These are phyloP conservation scores for Hypercompe scribonia DNA, from an alignment of 2,888 invertebrate species.

Conservation along the genomic window DNA sequence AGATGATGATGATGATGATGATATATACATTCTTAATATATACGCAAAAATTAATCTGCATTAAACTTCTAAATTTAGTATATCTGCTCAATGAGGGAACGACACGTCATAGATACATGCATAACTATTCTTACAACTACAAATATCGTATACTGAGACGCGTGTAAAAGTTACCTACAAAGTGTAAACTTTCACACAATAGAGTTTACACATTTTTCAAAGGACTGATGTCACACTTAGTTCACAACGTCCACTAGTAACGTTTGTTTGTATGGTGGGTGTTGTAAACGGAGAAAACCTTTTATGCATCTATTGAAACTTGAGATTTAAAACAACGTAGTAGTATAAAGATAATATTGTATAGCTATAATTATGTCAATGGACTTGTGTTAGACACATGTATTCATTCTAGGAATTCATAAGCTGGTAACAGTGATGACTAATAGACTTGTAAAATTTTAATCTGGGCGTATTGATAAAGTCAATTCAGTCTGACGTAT, in stretches of 20 bases:
- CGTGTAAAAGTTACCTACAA: neutral
- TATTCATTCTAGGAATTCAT: no score
- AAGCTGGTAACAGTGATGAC: no score
- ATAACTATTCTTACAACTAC: neutral
- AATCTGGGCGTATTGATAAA: neutral
- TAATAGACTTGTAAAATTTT: neutral
- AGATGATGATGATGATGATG: no score
- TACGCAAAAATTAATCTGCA: no score
- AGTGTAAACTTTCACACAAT: neutral
- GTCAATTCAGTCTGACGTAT: no score
- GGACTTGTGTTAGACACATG: neutral
- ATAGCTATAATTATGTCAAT: neutral
- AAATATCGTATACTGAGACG: neutral
- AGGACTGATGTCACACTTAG: neutral
- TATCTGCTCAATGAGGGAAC: neutral
- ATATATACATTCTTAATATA: no score
- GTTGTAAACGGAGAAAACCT: neutral
- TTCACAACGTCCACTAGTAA: neutral
- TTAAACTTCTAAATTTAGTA: neutral
- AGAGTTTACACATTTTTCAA: neutral
- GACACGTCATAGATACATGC: neutral
- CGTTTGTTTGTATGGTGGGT: neutral
- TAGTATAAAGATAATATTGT: neutral
- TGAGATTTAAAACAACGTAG: neutral
- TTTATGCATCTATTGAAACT: neutral